Evolutionary conservation across 2,113 vertebrate genomes (phyloP), one percentile per base, ranked within the genome.

Genomic region (Pygoscelis adeliae): DNA sequence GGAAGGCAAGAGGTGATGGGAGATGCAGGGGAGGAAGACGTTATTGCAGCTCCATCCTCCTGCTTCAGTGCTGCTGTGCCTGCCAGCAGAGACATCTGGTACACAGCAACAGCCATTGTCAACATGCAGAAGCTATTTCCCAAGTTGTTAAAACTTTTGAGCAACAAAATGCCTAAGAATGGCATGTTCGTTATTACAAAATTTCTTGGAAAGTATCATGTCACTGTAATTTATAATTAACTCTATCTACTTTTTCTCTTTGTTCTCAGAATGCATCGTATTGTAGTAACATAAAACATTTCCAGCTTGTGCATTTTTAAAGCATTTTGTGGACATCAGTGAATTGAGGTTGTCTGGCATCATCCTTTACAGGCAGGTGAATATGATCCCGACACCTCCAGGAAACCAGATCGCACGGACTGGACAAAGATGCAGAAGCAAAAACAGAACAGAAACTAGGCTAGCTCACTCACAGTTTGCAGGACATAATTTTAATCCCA

Each of bases 121-220:
- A 15, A 15, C 1, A 1, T 2, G n/a, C 34, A 34, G 42, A 19
- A 30, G 15, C 11, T 7, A 1, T 8, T 38, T 34, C 70, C 36
- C 63, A 21, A 34, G 10, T 12, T 9, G 26, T 50, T 38, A 30
- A 29, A 56, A 38, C 6, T 38, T 27, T 2, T 16, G 23, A 62
- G 27, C 23, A 34, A 18, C 22, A 21, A 38, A 25, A 23, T 5
- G 15, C 11, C 55, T 14, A 21, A 13, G 36, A 50, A 58, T 5
- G 20, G 34, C n/a, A 6, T 13, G 7, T 5, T n/a, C 44, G 6
- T n/a, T 40, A 11, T 8, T 7, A 50, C 34, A 32, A 2, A 36
- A 19, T 26, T 25, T 38, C 65, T 14, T 23, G 52, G 44, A 9
- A 83, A 40, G 27, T 3, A 20, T 29, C 44, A 21, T 1, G 9